These are phyloP conservation scores for Serilophus lunatus DNA, from an alignment of 2,113 vertebrate genomes.

Conservation along the genomic window DNA sequence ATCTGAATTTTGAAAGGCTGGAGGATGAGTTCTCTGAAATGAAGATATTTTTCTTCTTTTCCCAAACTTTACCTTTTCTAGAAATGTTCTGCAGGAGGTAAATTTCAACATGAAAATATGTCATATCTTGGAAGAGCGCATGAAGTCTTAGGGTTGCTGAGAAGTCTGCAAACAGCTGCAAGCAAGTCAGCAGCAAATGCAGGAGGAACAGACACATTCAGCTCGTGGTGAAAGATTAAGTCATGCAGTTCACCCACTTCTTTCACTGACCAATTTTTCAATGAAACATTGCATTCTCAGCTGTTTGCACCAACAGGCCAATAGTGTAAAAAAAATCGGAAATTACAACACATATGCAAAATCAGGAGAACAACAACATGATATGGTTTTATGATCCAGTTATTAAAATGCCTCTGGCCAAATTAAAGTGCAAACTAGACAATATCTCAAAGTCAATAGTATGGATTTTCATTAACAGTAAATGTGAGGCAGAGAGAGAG, in stretches of 20 bases:
- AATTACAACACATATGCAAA: neutral
- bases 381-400: no score
- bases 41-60: neutral
- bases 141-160: neutral
- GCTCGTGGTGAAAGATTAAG: neutral
- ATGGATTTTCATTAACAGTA: no score
- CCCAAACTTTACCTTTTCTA: neutral
- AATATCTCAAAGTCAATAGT: no score
- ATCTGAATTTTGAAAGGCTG: neutral
- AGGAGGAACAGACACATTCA: neutral
- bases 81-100: neutral
- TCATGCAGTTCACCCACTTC: neutral
- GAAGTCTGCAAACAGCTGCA: neutral
- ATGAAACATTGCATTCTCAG: neutral
- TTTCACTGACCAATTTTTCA: neutral
- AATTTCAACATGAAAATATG: no score
- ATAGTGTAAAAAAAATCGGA: neutral
- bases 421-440: no score
- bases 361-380: neutral
- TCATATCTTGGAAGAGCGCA: no score
- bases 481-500: no score
- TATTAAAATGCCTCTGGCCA: no score
- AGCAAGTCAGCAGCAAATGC: neutral
- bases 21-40: neutral
- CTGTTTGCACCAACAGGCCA: accelerated